phyloP scores from a whole-genome alignment of 2,888 invertebrate genomes.

The Nymphalis c-album region DNA sequence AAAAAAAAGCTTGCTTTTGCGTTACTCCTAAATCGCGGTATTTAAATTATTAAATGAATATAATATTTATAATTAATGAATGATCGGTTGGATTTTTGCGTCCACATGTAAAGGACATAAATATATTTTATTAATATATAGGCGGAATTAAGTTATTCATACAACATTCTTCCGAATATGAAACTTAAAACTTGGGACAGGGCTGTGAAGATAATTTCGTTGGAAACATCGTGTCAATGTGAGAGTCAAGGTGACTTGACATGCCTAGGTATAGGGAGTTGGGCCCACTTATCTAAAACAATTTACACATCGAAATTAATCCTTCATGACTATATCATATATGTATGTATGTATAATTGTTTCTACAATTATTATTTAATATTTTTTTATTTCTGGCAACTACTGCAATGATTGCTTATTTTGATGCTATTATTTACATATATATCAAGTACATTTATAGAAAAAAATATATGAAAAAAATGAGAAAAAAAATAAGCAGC shows the following conservation, averaged over 20 bases:
- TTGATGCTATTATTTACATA: not conserved
- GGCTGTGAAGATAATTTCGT: conserved; percentile 3
- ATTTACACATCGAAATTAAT: not conserved
- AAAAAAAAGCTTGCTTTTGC: conserved; percentile 37
- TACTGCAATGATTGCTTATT: not conserved
- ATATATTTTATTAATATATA: too few species aligned
- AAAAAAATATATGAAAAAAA: too few species aligned
- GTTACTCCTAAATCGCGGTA: conserved; percentile 40
- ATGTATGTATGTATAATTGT: too few species aligned
- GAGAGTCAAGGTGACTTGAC: not conserved
- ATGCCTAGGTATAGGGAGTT: not conserved
- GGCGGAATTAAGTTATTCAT: not conserved
- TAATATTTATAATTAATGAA: conserved; percentile 32
- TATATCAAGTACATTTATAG: too few species aligned
- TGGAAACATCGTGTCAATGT: conserved; percentile 2
- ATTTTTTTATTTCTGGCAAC: not conserved
- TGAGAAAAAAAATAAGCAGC: not conserved
- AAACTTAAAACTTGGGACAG: not conserved
- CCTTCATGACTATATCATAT: not conserved
- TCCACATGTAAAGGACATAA: not conserved
- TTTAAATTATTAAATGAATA: conserved; percentile 29
- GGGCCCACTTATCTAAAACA: not conserved
- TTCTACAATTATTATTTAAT: not conserved
- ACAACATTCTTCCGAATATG: not conserved
- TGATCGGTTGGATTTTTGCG: not conserved